Conservation (phyloP, 2,888 invertebrate species). For the Conops quadrifasciatus region DNA sequence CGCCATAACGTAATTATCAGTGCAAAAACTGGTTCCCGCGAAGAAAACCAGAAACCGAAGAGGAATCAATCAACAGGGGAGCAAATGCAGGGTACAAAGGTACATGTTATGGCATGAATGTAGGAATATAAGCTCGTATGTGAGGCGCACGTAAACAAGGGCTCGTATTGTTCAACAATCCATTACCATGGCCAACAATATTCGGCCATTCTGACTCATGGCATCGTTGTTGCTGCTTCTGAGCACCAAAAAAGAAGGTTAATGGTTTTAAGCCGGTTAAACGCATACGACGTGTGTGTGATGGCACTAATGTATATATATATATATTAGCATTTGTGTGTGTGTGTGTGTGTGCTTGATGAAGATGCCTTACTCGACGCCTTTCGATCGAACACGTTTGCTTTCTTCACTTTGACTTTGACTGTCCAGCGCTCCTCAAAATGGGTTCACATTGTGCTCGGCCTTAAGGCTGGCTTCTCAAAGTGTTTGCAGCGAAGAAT, state of each 20-base stretch:
- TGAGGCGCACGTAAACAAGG: constrained; percentile 14
- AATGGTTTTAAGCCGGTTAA: constrained; percentile 43
- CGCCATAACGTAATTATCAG: too few relatives aligned
- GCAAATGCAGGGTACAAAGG: too few relatives aligned
- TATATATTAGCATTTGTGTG: constrained; percentile 7
- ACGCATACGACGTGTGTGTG: not conserved
- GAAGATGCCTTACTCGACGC: not conserved
- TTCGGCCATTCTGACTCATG: constrained; percentile 2
- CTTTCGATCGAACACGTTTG: not conserved
- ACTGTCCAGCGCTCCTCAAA: not conserved
- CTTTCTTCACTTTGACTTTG: not conserved
- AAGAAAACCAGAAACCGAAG: too few relatives aligned
- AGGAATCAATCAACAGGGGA: too few relatives aligned
- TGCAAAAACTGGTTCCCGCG: too few relatives aligned
- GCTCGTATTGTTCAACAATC: constrained; percentile 46
- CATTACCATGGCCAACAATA: constrained; percentile 55
- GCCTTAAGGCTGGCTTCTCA: not conserved
- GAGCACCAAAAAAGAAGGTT: constrained; percentile 38
- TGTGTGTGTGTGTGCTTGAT: constrained; percentile 15
- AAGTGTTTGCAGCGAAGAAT: not conserved
- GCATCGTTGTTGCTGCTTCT: not conserved
- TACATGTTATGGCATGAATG: too few relatives aligned
- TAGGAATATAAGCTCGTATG: too few relatives aligned
- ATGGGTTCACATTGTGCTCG: not conserved
- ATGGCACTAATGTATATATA: not conserved